Evolutionary conservation across 2,888 invertebrate species (phyloP), one percentile per base, ranked within the genome.

Genomic region (Macrosoma leucophasiata): DNA sequence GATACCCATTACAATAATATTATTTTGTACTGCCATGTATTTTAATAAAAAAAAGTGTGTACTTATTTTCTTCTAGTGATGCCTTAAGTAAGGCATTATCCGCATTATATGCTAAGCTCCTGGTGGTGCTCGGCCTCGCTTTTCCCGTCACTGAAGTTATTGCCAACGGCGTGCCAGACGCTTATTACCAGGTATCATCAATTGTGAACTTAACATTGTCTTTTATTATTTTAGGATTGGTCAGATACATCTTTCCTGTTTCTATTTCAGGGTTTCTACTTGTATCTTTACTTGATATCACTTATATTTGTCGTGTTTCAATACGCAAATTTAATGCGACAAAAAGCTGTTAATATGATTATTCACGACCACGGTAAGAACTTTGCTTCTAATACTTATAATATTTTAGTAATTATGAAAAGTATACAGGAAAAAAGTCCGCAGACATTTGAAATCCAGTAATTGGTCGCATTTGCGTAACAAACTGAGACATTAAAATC

Each of bases 121-220:
- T 96, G 37, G 92, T 96, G 8, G 91, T 96, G 3, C 77, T 94
- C 44, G 94, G 94, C 5, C 87, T 95, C 20, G 93, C 95, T 9
- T 90, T 96, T 55, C 95, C 96, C 2, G 88, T 96, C 40, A 93
- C 95, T 2, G 94, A 95, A 79, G 92, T 94, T 29, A 91, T 95
- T 42, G 91, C 93, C 3, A 87, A 88, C 27, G 89, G 90, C 52
- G 92, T 94, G 13, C 90, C 92, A 10, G 87, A 88, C 15, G 88
- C 89, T 36, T 90, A 91, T 59, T 93, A 94, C 64, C 91, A 90
- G 86, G 90, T 89, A 73, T 29, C 3, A n/a, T n/a, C n/a, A n/a
- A n/a, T n/a, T n/a, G n/a, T n/a, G n/a, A n/a, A n/a, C n/a, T n/a
- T n/a, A n/a, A n/a, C n/a, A n/a, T n/a, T n/a, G n/a, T n/a, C n/a